These are phyloP conservation scores for Melanotaenia maccullochi DNA, from an alignment of 2,797 vertebrate genomes.

Conservation along the genomic window DNA sequence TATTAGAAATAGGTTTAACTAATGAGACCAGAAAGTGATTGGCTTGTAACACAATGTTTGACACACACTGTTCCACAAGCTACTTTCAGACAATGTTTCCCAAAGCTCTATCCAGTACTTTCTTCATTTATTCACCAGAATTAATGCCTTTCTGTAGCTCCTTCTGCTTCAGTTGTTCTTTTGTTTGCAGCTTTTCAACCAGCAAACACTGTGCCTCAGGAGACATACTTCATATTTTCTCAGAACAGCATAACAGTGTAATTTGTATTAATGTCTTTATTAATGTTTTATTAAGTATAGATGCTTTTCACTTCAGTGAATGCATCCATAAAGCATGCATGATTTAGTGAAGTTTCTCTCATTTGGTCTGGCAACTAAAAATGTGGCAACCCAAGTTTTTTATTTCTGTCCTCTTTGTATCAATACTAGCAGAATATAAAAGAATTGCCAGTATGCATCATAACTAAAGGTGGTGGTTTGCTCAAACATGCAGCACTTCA, in stretches of 20 bases:
- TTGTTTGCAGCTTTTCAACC: constrained; percentile 33
- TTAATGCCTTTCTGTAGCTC: constrained; percentile 15
- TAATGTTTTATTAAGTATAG: constrained; percentile 29
- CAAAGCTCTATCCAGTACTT: constrained; percentile 4
- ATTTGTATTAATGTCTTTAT: constrained; percentile 25
- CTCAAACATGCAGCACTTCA: constrained; percentile 5
- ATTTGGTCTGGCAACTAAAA: neutral
- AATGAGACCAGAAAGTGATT: neutral
- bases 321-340: constrained; percentile 35
- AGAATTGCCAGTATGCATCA: neutral
- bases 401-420: neutral
- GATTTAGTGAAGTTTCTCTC: constrained; percentile 1
- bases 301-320: constrained; percentile 24
- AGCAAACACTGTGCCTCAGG: constrained; percentile 2
- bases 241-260: constrained; percentile 5
- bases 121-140: constrained; percentile 20
- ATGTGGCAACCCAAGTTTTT: neutral
- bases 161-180: constrained; percentile 26
- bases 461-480: neutral
- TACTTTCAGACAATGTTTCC: neutral
- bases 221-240: neutral
- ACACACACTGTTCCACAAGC: constrained; percentile 1
- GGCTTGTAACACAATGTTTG: neutral
- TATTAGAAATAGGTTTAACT: neutral
- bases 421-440: neutral